Percentiles rank a stretch among this genome's conserved stretches.
phyloP scores from a whole-genome alignment of 2,113 vertebrate genomes.

The Cavia aperea region DNA sequence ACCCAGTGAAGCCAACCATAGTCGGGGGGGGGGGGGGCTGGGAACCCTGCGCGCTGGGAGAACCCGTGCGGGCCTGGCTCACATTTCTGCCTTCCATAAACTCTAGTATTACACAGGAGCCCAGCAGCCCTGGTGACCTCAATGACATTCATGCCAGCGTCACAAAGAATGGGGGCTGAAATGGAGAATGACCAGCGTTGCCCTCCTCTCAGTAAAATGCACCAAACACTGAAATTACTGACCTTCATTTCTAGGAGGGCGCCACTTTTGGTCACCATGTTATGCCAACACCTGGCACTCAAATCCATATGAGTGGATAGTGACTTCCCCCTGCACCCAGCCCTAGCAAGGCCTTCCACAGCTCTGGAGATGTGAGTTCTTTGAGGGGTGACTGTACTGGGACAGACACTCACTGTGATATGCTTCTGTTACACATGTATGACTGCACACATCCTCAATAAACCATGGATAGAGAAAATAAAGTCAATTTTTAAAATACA shows the following conservation, averaged over 20 bases:
- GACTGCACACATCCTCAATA: neutral
- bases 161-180: neutral
- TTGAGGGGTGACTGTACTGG: neutral
- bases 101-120: neutral
- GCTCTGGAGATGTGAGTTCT: neutral
- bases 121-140: neutral
- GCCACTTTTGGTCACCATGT: neutral
- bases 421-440: neutral
- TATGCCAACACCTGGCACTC: neutral
- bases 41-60: neutral
- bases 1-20: neutral
- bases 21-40: neutral
- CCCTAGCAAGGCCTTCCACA: neutral
- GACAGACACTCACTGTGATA: neutral
- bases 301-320: neutral
- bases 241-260: neutral
- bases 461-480: neutral
- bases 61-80: too few relatives aligned
- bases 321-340: neutral
- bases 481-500: neutral
- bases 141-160: neutral
- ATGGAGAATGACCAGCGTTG: neutral
- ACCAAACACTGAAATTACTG: neutral
- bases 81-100: neutral
- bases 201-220: neutral